A percentile compares a stretch with the other conserved stretches of the same genome.
phyloP scores from a whole-genome alignment of 2,888 invertebrate genomes.

The Gastracanthus pulcherrimus region DNA sequence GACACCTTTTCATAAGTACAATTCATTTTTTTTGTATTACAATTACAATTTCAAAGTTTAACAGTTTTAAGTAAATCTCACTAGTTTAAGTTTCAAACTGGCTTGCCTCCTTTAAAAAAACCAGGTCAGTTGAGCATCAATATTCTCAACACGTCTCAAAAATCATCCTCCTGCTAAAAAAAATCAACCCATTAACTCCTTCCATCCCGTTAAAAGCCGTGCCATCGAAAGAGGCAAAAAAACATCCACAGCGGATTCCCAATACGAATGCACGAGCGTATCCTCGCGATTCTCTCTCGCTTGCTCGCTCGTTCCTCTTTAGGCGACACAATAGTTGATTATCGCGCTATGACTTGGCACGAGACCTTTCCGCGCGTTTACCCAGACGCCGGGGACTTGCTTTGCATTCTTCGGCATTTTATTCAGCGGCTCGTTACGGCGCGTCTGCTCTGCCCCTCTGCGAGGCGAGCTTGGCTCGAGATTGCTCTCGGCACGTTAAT shows the following conservation, averaged over 20 bases:
- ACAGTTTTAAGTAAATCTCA: too few species aligned
- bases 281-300: background rate
- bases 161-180: too few species aligned
- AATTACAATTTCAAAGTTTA: too few species aligned
- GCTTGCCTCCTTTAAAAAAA: too few species aligned
- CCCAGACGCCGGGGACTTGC: conserved; percentile 30
- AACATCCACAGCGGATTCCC: too few species aligned
- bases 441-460: background rate
- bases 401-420: conserved; percentile 51
- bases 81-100: too few species aligned
- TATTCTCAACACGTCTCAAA: too few species aligned
- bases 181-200: too few species aligned
- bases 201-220: background rate
- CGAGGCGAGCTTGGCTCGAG: background rate
- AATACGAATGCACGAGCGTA: background rate
- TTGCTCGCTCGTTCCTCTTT: background rate
- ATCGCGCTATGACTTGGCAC: conserved; percentile 48
- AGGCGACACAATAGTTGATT: conserved; percentile 52
- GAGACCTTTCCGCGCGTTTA: conserved; percentile 42
- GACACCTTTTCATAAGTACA: too few species aligned
- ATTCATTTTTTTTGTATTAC: too few species aligned
- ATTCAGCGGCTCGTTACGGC: conserved; percentile 33
- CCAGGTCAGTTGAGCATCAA: too few species aligned
- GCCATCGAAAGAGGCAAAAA: background rate
- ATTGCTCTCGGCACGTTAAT: conserved; percentile 28